Conservation (phyloP, 2,113 vertebrate species). For the Conger conger region DNA sequence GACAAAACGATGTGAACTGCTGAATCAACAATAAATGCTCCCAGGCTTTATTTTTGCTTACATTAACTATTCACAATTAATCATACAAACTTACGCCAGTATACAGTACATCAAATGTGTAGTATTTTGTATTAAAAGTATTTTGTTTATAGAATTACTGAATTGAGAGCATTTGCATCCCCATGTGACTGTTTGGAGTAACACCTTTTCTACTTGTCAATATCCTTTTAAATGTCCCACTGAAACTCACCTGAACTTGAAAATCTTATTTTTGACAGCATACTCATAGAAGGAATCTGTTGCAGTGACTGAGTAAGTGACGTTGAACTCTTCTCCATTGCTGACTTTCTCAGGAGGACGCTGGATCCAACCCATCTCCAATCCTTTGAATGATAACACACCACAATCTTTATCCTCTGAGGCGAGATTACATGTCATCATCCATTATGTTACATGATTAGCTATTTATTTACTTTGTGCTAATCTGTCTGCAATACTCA, state of each 20-base stretch:
- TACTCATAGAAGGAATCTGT: constrained; percentile 69
- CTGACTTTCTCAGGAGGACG: constrained; percentile 65
- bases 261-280: constrained; percentile 65
- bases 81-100: not conserved
- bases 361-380: constrained; percentile 71
- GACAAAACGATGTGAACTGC: not conserved
- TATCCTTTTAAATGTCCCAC: not conserved
- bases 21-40: not conserved
- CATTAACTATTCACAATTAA: not conserved
- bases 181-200: not conserved
- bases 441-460: not conserved
- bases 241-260: constrained; percentile 63
- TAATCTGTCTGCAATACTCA: not conserved
- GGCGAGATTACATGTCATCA: not conserved
- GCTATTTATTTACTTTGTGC: not conserved
- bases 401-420: not conserved
- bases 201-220: not conserved
- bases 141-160: too few species aligned
- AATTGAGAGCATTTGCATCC: not conserved
- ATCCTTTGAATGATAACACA: constrained; percentile 47
- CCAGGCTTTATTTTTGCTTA: not conserved
- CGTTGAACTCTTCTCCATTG: constrained; percentile 72
- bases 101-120: not conserved
- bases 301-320: constrained; percentile 62
- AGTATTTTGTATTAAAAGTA: too few species aligned